A percentile compares a stretch with the other conserved stretches of the same genome.
Conservation (phyloP, 2,113 vertebrate genomes). For the Chiloscyllium plagiosum region DNA sequence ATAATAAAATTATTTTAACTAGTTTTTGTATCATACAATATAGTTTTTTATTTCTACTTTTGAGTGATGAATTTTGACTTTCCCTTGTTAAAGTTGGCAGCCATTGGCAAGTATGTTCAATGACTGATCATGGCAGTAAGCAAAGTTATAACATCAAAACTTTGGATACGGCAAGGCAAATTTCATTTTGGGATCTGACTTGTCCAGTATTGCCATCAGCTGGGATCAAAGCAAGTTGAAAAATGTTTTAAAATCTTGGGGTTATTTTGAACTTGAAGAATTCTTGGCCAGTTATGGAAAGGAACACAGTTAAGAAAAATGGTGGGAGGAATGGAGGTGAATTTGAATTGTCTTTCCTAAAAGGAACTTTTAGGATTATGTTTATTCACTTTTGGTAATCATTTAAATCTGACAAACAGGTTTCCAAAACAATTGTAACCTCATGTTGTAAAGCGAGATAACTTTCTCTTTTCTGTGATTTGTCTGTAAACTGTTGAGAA, state of each 20-base stretch:
- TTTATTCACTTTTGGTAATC: not conserved
- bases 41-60: no score
- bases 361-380: no score
- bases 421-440: not conserved
- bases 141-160: no score
- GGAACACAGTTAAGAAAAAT: not conserved
- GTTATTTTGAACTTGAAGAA: not conserved
- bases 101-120: no score
- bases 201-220: no score
- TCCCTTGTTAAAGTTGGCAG: no score
- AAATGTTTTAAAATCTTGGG: not conserved
- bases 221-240: not conserved
- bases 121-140: no score
- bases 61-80: no score
- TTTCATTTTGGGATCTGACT: no score
- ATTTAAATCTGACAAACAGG: not conserved
- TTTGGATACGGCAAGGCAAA: no score
- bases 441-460: not conserved
- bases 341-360: not conserved
- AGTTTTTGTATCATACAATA: no score
- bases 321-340: not conserved
- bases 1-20: no score
- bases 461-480: not conserved
- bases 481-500: not conserved
- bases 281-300: not conserved